A percentile compares a stretch with the other conserved stretches of the same genome.
These are phyloP conservation scores for Bergia puertoricense DNA, from an alignment of 92 coral and sea anemone genomes.

Conservation along the genomic window DNA sequence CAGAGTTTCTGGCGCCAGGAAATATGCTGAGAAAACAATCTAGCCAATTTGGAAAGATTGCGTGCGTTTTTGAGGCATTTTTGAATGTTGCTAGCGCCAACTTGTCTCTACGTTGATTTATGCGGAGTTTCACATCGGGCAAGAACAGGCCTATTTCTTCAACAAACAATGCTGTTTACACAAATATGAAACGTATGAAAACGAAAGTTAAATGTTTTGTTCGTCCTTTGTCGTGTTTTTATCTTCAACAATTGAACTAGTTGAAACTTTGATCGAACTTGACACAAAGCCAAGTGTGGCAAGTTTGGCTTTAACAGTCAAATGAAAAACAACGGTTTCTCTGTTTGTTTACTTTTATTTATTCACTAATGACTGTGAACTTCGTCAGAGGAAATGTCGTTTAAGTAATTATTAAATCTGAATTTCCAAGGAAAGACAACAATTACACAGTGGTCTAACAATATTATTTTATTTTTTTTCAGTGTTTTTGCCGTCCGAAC, in stretches of 20 bases:
- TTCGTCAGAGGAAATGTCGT: neutral
- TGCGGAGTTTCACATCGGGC: conserved; percentile 19
- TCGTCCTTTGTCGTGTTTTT: neutral
- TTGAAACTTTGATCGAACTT: neutral
- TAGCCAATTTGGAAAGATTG: conserved; percentile 37
- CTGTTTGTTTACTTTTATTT: neutral
- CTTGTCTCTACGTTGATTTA: conserved; percentile 22
- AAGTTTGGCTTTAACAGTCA: conserved; percentile 10
- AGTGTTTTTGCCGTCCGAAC: neutral
- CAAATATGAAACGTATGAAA: conserved; percentile 12
- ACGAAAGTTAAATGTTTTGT: conserved; percentile 24
- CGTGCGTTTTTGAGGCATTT: conserved; percentile 35
- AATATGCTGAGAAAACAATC: conserved; percentile 35
- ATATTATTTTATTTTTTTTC: no score
- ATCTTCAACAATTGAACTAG: neutral
- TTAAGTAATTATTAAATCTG: neutral
- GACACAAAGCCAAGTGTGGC: neutral
- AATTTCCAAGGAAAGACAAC: neutral
- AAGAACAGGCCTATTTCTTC: conserved; percentile 39
- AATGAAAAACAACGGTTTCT: neutral
- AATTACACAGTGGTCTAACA: neutral
- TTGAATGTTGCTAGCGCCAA: conserved; percentile 34
- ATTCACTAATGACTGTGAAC: neutral
- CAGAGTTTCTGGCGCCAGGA: conserved; percentile 45
- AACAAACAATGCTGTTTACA: conserved; percentile 40